Conservation (phyloP, 2,888 invertebrate species). For the Spilarctia lutea region DNA sequence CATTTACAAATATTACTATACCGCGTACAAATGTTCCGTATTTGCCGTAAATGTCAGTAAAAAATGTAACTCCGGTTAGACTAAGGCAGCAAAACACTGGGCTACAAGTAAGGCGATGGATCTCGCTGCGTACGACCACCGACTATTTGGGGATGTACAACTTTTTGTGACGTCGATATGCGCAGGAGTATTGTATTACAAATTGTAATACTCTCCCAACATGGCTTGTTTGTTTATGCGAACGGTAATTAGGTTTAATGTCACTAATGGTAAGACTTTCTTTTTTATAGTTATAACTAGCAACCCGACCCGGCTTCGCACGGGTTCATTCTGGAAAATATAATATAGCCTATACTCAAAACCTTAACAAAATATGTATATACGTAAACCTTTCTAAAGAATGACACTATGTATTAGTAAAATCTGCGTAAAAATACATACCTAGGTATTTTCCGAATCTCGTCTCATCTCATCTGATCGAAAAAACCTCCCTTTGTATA, state of each 20-base stretch:
- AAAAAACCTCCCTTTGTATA: too few relatives aligned
- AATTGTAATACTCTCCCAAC: slow-evolving; percentile 76
- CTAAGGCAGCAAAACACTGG: slow-evolving; percentile 11
- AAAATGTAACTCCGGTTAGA: slow-evolving; percentile 44
- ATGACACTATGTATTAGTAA: too few relatives aligned
- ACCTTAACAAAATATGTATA: too few relatives aligned
- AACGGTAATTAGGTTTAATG: slow-evolving; percentile 51
- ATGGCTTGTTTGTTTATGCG: slow-evolving; percentile 58
- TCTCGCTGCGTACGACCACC: slow-evolving; percentile 53
- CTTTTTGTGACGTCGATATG: slow-evolving; percentile 62
- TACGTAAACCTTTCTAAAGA: too few relatives aligned
- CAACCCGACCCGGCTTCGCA: too few relatives aligned
- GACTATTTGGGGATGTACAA: slow-evolving; percentile 61
- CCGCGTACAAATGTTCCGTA: slow-evolving; percentile 3
- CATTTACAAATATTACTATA: slow-evolving; percentile 4
- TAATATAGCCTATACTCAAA: too few relatives aligned
- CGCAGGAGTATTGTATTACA: slow-evolving; percentile 75
- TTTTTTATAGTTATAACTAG: too few relatives aligned
- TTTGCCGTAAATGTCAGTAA: slow-evolving; percentile 37
- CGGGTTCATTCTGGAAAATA: too few relatives aligned
- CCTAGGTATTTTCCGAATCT: too few relatives aligned
- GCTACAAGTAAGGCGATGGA: slow-evolving; percentile 45
- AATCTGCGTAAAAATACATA: too few relatives aligned
- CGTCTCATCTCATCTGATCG: too few relatives aligned
- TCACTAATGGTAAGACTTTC: slow-evolving; percentile 36